Conservation (phyloP, 2,113 vertebrate genomes). For the Vidua chalybeata region DNA sequence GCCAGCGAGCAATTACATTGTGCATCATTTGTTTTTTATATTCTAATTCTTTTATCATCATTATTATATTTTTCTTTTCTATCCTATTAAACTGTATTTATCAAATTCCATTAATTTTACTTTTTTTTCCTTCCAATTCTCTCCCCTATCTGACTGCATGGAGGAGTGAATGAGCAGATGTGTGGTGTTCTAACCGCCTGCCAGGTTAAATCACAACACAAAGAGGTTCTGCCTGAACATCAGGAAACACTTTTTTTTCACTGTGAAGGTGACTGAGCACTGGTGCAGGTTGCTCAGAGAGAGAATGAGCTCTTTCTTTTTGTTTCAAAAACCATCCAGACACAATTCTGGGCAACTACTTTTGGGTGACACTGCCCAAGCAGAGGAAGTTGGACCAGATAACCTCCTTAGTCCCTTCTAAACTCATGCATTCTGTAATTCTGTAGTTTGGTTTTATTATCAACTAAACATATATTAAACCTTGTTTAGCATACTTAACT, state of each 20-base stretch:
- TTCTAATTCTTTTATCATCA: neutral
- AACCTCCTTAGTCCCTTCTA: neutral
- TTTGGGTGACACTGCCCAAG: neutral
- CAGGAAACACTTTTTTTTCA: neutral
- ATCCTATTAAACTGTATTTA: neutral
- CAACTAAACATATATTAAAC: neutral
- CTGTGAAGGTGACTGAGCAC: neutral
- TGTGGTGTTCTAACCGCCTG: neutral
- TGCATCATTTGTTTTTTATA: neutral
- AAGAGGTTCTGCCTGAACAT: fast-evolving
- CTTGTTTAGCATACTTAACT: neutral
- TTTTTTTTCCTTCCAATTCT: neutral
- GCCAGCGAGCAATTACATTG: neutral
- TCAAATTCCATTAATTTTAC: neutral
- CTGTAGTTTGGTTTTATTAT: neutral
- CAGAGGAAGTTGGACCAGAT: neutral
- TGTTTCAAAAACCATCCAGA: neutral
- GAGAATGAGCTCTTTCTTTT: neutral
- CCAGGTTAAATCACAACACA: neutral
- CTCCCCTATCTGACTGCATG: fast-evolving
- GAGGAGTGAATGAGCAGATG: neutral
- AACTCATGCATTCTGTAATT: neutral
- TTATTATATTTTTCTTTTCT: neutral
- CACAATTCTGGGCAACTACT: neutral
- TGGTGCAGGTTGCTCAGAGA: neutral